phyloP scores from a whole-genome alignment of 2,797 vertebrate genomes.

The Falco berigora region DNA sequence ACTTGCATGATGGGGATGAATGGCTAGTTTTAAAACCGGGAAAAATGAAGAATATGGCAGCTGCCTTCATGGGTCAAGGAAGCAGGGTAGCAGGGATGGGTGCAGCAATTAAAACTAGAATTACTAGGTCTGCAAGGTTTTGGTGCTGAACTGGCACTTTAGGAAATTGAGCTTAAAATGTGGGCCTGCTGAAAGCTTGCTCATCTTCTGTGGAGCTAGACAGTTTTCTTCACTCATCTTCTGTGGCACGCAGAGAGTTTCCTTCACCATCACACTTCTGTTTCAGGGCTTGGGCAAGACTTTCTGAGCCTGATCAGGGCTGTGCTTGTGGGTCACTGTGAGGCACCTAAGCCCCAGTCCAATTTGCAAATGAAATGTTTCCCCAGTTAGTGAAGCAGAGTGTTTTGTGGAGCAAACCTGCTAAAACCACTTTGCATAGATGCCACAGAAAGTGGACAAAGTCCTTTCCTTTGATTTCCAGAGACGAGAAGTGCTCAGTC shows the following conservation, averaged over 20 bases:
- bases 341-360: neutral
- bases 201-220: neutral
- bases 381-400: neutral
- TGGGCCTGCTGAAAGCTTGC: neutral
- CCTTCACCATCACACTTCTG: accelerated
- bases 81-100: neutral
- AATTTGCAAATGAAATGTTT: neutral
- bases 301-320: neutral
- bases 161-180: neutral
- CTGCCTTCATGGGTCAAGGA: neutral
- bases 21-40: neutral
- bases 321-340: neutral
- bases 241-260: neutral
- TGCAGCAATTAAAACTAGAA: neutral
- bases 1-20: neutral
- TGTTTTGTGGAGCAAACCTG: neutral
- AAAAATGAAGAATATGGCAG: neutral
- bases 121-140: neutral
- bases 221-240: neutral
- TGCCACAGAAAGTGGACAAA: neutral
- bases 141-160: neutral
- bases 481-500: neutral
- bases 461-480: neutral
- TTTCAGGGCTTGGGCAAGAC: neutral
- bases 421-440: accelerated